Conservation (phyloP, 2,113 vertebrate species). For the Vulpes lagopus region DNA sequence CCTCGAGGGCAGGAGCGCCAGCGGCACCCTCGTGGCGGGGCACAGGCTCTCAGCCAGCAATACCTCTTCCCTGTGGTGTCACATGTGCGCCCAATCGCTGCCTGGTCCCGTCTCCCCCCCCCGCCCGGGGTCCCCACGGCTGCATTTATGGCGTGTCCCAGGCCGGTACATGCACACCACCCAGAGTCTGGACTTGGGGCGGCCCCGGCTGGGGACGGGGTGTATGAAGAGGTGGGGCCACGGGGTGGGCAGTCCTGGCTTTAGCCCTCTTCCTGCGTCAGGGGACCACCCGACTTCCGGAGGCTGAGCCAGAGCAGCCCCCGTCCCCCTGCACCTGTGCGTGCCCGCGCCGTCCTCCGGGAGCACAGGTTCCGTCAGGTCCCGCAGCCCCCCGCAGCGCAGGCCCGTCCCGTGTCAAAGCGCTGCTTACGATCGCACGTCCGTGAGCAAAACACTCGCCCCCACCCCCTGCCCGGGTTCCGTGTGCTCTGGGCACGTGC, state of each 20-base stretch:
- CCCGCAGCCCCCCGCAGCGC: too few species aligned
- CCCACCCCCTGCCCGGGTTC: neutral
- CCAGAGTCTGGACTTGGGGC: neutral
- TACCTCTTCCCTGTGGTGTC: neutral
- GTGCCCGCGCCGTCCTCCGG: neutral
- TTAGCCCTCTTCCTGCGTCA: neutral
- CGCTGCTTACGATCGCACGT: accelerated
- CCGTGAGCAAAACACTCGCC: neutral
- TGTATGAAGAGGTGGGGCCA: accelerated
- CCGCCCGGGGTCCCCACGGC: neutral
- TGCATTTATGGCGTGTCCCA: neutral
- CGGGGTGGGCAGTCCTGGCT: neutral
- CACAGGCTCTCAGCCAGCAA: accelerated
- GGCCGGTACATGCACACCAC: neutral
- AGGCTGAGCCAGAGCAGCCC: neutral
- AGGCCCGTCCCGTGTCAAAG: accelerated
- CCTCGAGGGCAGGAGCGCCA: neutral
- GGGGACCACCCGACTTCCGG: neutral
- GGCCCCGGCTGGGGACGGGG: neutral
- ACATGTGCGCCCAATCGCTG: neutral
- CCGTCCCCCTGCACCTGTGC: neutral
- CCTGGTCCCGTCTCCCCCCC: neutral
- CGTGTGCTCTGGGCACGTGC: neutral
- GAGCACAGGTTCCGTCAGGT: too few species aligned
- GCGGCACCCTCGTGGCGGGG: neutral